These are phyloP conservation scores for Chaetodon auriga DNA, from an alignment of 2,113 vertebrate genomes.

Conservation along the genomic window DNA sequence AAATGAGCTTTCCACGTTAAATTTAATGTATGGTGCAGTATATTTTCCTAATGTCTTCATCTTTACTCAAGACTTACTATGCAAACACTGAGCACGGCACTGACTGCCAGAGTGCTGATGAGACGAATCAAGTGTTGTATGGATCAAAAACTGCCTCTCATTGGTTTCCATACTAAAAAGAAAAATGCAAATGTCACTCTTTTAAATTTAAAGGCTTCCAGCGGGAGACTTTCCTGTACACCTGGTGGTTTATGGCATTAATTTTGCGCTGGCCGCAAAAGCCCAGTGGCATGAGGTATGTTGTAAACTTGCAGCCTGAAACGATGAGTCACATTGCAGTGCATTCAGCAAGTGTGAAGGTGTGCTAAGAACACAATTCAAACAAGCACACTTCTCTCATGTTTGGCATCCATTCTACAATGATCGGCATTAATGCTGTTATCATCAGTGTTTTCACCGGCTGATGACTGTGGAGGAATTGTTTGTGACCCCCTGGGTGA, in stretches of 20 bases:
- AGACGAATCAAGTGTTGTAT: slow-evolving; percentile 3
- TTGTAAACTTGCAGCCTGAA: slow-evolving; percentile 31
- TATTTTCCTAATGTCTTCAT: slow-evolving; percentile 12
- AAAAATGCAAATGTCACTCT: slow-evolving; percentile 45
- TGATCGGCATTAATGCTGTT: neutral
- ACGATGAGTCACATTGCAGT: neutral
- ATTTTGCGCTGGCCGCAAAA: slow-evolving; percentile 21
- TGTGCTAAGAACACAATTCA: neutral
- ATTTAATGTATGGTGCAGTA: neutral
- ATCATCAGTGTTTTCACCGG: neutral
- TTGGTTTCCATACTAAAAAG: slow-evolving; percentile 26
- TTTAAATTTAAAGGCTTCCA: slow-evolving; percentile 51
- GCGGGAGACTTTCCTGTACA: slow-evolving; percentile 20
- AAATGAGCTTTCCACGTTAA: neutral
- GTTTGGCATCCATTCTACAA: neutral
- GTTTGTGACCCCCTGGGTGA: slow-evolving; percentile 18
- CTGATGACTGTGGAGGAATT: neutral
- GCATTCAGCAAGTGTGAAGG: no score
- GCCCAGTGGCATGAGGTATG: slow-evolving; percentile 21
- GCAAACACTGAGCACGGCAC: neutral
- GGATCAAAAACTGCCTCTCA: neutral
- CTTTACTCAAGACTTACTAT: slow-evolving; percentile 9
- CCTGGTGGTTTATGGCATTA: slow-evolving; percentile 52
- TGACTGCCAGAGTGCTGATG: neutral
- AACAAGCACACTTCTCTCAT: neutral